Evolutionary conservation across 2,797 vertebrate species (phyloP), one percentile per base, ranked within the genome.

Genomic region (Periparus ater): DNA sequence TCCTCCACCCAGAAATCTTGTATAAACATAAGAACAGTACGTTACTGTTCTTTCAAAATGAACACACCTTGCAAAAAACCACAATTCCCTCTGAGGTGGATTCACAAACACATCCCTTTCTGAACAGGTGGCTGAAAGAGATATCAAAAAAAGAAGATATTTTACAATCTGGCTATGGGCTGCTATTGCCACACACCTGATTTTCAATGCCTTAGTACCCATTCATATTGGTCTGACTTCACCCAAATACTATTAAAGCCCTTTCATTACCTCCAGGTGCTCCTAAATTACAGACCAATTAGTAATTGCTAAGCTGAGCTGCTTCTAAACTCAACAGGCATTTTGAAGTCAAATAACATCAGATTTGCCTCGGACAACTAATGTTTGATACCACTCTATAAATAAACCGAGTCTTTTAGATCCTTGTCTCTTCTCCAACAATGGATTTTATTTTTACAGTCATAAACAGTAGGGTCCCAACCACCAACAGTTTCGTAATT

Each of bases 61-160:
- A 89, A 91, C 75, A 96, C 67, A 90, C 38, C 76, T 82, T 73
- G 45, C 11, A 85, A 85, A 96, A 88, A 75, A 45, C 47, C 81
- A 66, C 48, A 89, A 42, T 38, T 77, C 32, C 30, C 29, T 80
- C 58, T 60, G 55, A 83, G 40, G 16, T 0, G 0, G 13, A 38
- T 75, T 73, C 32, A 62, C 6, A 4, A 89, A 88, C 30, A 62
- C 17, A 27, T 23, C 38, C 12, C 38, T 65, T 85, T 87, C 65
- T 87, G 48, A 84, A 91, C 32, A 91, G 38, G 27, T 80, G 18
- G 13, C 16, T 72, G 44, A 84, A 62, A 67, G 15, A 72, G 91
- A 50, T 14, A 62, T 2, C 4, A 45, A 45, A 61, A 36, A 34
- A 34, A 45, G 1, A 55, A 32, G 6, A 1, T 25, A 50, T 36